Base-by-base conservation (phyloP, 2,113 vertebrate species). In the Picathartes gymnocephalus region DNA sequence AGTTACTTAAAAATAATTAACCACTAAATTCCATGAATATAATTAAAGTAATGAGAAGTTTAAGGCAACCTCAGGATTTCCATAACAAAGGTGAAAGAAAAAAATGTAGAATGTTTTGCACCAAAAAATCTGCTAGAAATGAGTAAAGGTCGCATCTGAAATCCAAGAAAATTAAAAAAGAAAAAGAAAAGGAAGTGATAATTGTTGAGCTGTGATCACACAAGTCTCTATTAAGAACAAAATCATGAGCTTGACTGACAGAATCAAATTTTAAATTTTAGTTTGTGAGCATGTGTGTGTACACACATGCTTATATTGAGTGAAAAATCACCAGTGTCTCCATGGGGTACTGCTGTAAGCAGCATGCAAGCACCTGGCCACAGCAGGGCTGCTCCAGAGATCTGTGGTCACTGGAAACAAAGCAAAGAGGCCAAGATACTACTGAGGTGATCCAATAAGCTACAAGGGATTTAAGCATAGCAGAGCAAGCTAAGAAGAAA, bases 1-100 rank as follows among this genome's bases (percentile, higher is more conserved):
- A 47, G 11, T 79, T 91, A 48, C 33, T 70, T 84, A 25, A 81
- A 81, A 84, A 77, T 30, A 65, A 58, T 81, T 78, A 48, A 76
- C 70, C 54, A 37, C 42, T 80, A 47, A 72, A 72, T 79, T 51
- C 15, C 25, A 57, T 18, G 0, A 76, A n/a, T 2, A 24, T 47
- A 68, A 78, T 21, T 80, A 56, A 73, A 81, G 8, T 54, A 76
- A 90, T 13, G 1, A 56, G 31, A 83, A 60, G n/a, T 72, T 66
- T 72, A 76, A 68, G 30, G 37, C 27, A 88, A 50, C 16, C 27
- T 82, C 33, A 56, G 7, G 6, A 79, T 81, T 87, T 66, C 18
- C 37, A 50, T 35, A 91, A 84, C 13, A 64, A 81, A 94, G 50
- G 13, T 28, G 31, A 65, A 92, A 57, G 27, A 74, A 74, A 50